Evolutionary conservation across 2,888 invertebrate genomes (phyloP).

Genomic region (Panzeria rudis): DNA sequence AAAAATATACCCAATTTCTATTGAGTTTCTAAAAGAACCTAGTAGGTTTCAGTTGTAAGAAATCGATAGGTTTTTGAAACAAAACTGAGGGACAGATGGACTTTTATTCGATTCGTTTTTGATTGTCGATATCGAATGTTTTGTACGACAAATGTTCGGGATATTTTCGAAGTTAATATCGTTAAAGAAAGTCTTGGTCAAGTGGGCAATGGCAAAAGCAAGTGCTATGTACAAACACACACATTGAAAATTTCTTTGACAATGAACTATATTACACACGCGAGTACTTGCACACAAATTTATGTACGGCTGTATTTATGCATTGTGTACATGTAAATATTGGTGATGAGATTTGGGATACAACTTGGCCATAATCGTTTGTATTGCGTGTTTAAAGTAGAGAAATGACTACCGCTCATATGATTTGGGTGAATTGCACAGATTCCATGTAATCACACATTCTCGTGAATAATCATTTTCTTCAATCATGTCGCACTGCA

Average conservation of each 20-base stretch:
- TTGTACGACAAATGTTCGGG: too few relatives aligned
- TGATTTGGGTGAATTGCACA: background rate
- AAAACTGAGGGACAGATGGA: too few relatives aligned
- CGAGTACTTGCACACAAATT: background rate
- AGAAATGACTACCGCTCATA: background rate
- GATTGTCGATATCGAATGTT: too few relatives aligned
- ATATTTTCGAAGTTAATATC: too few relatives aligned
- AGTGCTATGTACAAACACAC: too few relatives aligned
- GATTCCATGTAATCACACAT: background rate
- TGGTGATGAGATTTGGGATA: constrained; percentile 44
- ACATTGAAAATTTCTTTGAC: constrained; percentile 12
- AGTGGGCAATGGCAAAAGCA: constrained; percentile 11
- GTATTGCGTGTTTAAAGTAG: background rate
- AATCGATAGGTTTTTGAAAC: too few relatives aligned
- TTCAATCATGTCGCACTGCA: too few relatives aligned
- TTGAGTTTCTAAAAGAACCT: too few relatives aligned
- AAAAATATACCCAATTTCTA: too few relatives aligned
- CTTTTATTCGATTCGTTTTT: too few relatives aligned
- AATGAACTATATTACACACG: background rate
- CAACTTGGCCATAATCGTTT: constrained; percentile 14
- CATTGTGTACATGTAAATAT: background rate
- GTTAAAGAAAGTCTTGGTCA: too few relatives aligned
- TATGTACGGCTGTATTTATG: background rate
- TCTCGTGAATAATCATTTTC: background rate
- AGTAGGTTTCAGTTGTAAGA: too few relatives aligned